A percentile compares a stretch with the other conserved stretches of the same genome.
Conservation (phyloP, 1,140 invertebrate genomes). For the Hyposmocoma kahamanoa region DNA sequence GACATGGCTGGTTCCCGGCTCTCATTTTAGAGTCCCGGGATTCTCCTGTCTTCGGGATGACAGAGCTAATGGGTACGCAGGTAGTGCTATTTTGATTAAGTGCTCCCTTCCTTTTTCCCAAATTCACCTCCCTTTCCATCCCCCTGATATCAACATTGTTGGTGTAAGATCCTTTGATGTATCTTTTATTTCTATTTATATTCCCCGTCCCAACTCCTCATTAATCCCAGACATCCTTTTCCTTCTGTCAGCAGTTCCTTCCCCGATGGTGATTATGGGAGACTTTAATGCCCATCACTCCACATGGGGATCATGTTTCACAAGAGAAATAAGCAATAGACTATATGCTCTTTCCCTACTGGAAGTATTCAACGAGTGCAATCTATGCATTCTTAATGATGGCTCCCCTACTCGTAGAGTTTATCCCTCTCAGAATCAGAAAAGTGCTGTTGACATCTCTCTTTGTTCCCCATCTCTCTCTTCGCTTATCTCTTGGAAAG, state of each 20-base stretch:
- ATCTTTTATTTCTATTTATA: slow-evolving; percentile 10
- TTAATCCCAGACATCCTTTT: not conserved
- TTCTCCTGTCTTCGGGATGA: slow-evolving; percentile 1
- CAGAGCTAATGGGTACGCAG: not conserved
- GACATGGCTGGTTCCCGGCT: not conserved
- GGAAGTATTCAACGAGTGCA: not conserved
- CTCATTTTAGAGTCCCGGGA: not conserved
- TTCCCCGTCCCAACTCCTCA: not conserved
- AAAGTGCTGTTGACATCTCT: slow-evolving; percentile 3
- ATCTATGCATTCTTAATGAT: slow-evolving; percentile 10
- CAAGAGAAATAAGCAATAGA: too few species aligned
- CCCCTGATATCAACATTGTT: not conserved
- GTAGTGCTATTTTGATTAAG: not conserved
- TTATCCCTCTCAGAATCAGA: not conserved
- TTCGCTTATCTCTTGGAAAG: not conserved
- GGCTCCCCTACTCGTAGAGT: slow-evolving; percentile 8
- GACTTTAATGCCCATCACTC: slow-evolving; percentile 3
- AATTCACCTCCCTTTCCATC: not conserved
- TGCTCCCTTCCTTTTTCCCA: not conserved
- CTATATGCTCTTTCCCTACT: not conserved
- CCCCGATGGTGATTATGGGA: not conserved
- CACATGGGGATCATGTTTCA: not conserved
- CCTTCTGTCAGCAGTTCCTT: not conserved
- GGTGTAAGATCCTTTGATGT: not conserved
- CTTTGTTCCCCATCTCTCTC: slow-evolving; percentile 2